Evolutionary conservation across 2,888 invertebrate genomes (phyloP), one percentile per base, ranked within the genome.

Genomic region (Idaea biselata): DNA sequence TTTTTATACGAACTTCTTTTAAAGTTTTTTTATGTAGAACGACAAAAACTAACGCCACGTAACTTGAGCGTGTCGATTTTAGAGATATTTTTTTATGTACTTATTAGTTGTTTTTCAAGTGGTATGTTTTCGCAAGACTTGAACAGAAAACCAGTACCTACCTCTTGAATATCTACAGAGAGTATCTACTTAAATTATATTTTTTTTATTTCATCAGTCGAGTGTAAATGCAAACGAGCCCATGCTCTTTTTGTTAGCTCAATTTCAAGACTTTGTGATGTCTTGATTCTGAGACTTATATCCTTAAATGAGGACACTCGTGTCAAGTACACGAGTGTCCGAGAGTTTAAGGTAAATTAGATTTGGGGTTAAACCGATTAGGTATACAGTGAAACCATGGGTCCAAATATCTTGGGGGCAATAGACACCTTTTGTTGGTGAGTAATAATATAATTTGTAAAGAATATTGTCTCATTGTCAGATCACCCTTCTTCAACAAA

Each of bases 161-260:
- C 25, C 25, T 25, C 25, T 25, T 25, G 5, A 25, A 25, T 25
- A 25, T 25, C 5, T 25, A 25, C 25, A 25, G 25, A 25, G 1
- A 5, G 25, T 25, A 25, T 1, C 3, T 25, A 25, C 25, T 25
- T 25, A 1, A 25, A 25, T 25, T 25, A 25, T 25, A 25, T 25
- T 25, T 25, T 44, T 44, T 44, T 44, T 8, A 44, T 44, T 44
- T 44, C 44, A 25, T 56, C 64, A 65, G 64, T 65, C 62, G 62
- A 60, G 62, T 65, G 64, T 60, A 44, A 44, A 44, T 44, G 44
- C 44, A 44, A 44, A 44, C 44, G 44, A 44, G 44, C 44, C 44
- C 0, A 44, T 11, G 44, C 44, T 44, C 44, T 44, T 14, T 44
- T 89, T 91, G 89, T 91, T 91, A 91, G 87, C 81, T 86, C 87